Base-by-base conservation (phyloP, 2,797 vertebrate genomes). In the Molossus alvarezi region DNA sequence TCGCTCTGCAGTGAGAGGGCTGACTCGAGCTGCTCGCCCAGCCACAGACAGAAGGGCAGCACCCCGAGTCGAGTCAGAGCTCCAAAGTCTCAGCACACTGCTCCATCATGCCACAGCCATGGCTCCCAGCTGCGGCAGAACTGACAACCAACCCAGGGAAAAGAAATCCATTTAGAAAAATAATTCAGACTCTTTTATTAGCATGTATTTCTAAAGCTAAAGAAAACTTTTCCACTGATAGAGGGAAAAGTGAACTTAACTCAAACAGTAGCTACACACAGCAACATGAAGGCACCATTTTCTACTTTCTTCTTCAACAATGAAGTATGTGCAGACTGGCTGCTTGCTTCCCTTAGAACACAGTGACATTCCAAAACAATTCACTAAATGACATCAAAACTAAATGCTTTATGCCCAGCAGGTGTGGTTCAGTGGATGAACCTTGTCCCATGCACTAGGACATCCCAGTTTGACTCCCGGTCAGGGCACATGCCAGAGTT, bases 101-200 rank as follows among this genome's bases (percentile, higher is more conserved):
- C n/a, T 1, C 21, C 0, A 11, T 25, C 7, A 7, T 1, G 20
- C 25, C n/a, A 8, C 12, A 45, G 11, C n/a, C 27, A 18, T 4
- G 18, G 13, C 21, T 18, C 55, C 29, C n/a, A 21, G 55, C 0
- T n/a, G 3, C 1, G 9, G 53, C 17, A 6, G 3, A 27, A 29
- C 7, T 18, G 65, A 88, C 37, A 72, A 62, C 33, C 76, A 41
- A 53, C 2, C 57, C 10, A 82, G n/a, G 5, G 80, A 87, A 57
- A 23, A 90, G 23, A 77, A 73, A 83, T 53, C 62, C 69, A 20
- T 41, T 87, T 4, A 37, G 53, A 64, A 73, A 73, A 60, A 27
- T 12, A 88, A 71, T 41, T 67, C 55, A 75, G 67, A 21, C 29
- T 62, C 20, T 89, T 55, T 27, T 37, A 48, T 57, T 13, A 29